A percentile compares a stretch with the other conserved stretches of the same genome.
These are phyloP conservation scores for Arctia plantaginis DNA, from an alignment of 2,888 invertebrate genomes.

Conservation along the genomic window DNA sequence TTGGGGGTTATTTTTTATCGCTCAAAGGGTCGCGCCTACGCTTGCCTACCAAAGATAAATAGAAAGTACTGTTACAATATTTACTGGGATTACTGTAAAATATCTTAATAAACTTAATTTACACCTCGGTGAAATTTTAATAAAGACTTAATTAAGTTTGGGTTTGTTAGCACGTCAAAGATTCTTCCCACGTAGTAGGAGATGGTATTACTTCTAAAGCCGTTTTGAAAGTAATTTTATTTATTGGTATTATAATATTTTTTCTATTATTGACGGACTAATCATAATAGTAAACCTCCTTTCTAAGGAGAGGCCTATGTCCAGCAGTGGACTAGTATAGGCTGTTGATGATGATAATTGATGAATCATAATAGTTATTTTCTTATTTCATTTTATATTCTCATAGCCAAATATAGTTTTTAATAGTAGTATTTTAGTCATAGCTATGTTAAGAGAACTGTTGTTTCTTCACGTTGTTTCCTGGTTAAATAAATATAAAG, in stretches of 20 bases:
- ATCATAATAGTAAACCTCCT: no score
- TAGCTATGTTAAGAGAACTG: not conserved
- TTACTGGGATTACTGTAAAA: slow-evolving; percentile 42
- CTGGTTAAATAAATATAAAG: not conserved
- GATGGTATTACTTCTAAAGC: slow-evolving; percentile 22
- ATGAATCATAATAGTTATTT: no score
- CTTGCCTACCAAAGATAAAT: slow-evolving; percentile 32
- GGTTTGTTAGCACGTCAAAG: slow-evolving; percentile 27
- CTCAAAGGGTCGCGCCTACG: slow-evolving; percentile 37
- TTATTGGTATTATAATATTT: not conserved
- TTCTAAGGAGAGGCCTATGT: no score
- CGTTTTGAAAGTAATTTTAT: not conserved
- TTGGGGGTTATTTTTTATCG: slow-evolving; percentile 46
- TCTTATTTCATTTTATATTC: not conserved
- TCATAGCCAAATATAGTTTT: not conserved
- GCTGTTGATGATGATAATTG: no score
- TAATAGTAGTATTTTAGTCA: not conserved
- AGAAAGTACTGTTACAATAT: slow-evolving; percentile 36
- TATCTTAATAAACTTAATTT: slow-evolving; percentile 45
- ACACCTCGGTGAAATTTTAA: slow-evolving; percentile 45
- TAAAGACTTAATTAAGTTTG: slow-evolving; percentile 46
- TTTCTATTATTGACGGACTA: not conserved
- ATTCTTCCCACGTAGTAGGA: slow-evolving; percentile 19
- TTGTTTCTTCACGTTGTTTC: not conserved
- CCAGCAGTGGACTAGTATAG: no score